These are phyloP conservation scores for Cyclophora punctaria DNA, from an alignment of 2,888 invertebrate species.

Conservation along the genomic window DNA sequence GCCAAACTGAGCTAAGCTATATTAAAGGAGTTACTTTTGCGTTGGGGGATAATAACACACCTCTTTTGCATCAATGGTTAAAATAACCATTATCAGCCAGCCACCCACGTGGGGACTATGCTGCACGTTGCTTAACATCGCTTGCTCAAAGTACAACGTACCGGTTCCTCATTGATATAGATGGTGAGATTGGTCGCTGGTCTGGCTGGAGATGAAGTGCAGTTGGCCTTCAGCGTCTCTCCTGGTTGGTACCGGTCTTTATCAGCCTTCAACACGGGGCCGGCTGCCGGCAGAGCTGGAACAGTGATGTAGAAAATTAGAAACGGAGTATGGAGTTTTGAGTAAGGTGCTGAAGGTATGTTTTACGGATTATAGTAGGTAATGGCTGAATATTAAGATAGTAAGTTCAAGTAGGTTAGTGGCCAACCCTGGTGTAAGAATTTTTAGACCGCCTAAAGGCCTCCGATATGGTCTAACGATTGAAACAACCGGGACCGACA, in stretches of 20 bases:
- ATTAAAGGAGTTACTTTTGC: neutral
- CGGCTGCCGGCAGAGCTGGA: constrained; percentile 80
- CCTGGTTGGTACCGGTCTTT: constrained; percentile 84
- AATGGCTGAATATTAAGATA: too few relatives aligned
- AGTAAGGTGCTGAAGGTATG: too few relatives aligned
- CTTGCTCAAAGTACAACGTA: constrained; percentile 48
- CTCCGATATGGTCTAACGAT: too few relatives aligned
- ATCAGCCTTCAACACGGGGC: constrained; percentile 82
- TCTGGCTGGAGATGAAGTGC: constrained; percentile 84
- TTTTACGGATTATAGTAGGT: too few relatives aligned
- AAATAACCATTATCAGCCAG: too few relatives aligned
- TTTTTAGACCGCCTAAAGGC: too few relatives aligned
- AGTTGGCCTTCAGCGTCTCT: constrained; percentile 84
- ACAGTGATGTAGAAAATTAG: constrained; percentile 8
- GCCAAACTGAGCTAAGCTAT: neutral
- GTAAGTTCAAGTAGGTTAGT: too few relatives aligned
- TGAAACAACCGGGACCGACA: too few relatives aligned
- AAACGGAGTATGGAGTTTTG: neutral
- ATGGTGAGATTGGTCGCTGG: constrained; percentile 85
- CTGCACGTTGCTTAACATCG: neutral
- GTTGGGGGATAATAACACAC: too few relatives aligned
- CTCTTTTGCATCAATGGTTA: too few relatives aligned
- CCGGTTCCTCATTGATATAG: constrained; percentile 84
- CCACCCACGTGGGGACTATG: too few relatives aligned
- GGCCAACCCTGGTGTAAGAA: too few relatives aligned